Evolutionary conservation across 2,113 vertebrate genomes (phyloP).

Genomic region (Gavialis gangeticus): DNA sequence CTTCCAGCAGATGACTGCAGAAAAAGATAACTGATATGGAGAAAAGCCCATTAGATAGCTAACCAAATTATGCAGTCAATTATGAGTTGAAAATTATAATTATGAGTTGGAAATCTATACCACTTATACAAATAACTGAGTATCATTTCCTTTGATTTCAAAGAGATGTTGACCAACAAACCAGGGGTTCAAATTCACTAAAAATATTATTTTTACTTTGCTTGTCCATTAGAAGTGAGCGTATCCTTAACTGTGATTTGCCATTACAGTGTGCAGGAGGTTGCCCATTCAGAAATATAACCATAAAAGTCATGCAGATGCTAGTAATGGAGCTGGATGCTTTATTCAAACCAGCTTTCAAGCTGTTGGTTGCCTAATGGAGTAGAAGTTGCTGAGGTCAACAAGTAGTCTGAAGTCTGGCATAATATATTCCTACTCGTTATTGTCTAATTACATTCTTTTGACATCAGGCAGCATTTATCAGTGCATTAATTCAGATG

Average conservation of each 20-base stretch:
- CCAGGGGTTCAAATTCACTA: constrained; percentile 4
- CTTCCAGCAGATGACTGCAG: constrained; percentile 13
- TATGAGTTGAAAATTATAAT: neutral
- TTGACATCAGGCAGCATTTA: constrained; percentile 82
- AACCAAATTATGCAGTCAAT: constrained; percentile 33
- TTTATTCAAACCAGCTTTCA: constrained; percentile 81
- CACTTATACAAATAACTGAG: constrained; percentile 7
- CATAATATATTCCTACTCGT: constrained; percentile 80
- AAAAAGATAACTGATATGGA: constrained; percentile 5
- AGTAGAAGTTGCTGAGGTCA: constrained; percentile 85
- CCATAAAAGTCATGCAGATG: constrained; percentile 51
- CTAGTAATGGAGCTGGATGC: constrained; percentile 65
- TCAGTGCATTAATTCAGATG: constrained; percentile 84
- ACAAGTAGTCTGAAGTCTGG: constrained; percentile 80
- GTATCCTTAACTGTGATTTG: constrained; percentile 55
- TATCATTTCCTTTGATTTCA: constrained; percentile 42
- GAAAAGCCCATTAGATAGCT: constrained; percentile 6
- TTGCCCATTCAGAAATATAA: constrained; percentile 18
- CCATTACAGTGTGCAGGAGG: constrained; percentile 1
- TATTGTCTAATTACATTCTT: constrained; percentile 85
- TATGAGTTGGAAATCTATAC: neutral
- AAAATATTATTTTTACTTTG: neutral
- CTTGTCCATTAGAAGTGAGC: constrained; percentile 15
- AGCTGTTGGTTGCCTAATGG: constrained; percentile 84
- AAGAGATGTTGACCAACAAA: constrained; percentile 44